These are phyloP conservation scores for Limnephilus marmoratus DNA, from an alignment of 2,888 invertebrate species.

Conservation along the genomic window DNA sequence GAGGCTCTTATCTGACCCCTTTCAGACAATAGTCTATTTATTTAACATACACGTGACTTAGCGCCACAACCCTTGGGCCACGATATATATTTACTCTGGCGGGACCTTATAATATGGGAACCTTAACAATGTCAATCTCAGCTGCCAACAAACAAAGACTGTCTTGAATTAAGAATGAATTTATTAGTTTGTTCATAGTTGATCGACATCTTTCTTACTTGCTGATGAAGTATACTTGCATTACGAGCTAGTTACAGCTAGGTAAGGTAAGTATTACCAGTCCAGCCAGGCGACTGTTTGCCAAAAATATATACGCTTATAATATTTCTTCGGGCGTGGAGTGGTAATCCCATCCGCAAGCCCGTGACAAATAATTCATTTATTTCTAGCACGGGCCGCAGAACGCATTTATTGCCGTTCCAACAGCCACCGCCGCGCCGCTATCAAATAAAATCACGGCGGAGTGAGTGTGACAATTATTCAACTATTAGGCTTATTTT, in stretches of 20 bases:
- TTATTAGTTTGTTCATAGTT: too few relatives aligned
- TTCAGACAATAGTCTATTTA: too few relatives aligned
- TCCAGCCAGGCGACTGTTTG: neutral
- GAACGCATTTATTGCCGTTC: constrained; percentile 47
- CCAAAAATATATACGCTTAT: constrained; percentile 35
- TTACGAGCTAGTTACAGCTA: neutral
- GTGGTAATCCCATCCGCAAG: constrained; percentile 37
- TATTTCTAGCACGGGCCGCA: constrained; percentile 49
- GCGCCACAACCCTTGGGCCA: too few relatives aligned
- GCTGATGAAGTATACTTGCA: neutral
- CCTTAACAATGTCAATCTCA: too few relatives aligned
- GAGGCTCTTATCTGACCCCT: too few relatives aligned
- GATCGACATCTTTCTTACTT: too few relatives aligned
- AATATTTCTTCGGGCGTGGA: constrained; percentile 11
- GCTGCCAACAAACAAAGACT: too few relatives aligned
- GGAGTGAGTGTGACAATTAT: constrained; percentile 19
- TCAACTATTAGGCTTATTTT: constrained; percentile 15
- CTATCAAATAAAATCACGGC: constrained; percentile 29
- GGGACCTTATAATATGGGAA: too few relatives aligned
- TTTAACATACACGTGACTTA: too few relatives aligned
- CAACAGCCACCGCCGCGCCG: neutral
- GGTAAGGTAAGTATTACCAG: neutral
- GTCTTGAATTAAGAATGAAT: too few relatives aligned
- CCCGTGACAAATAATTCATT: constrained; percentile 52
- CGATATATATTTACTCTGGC: too few relatives aligned